Conservation (phyloP, 2,113 vertebrate genomes). For the Pholis gunnellus region DNA sequence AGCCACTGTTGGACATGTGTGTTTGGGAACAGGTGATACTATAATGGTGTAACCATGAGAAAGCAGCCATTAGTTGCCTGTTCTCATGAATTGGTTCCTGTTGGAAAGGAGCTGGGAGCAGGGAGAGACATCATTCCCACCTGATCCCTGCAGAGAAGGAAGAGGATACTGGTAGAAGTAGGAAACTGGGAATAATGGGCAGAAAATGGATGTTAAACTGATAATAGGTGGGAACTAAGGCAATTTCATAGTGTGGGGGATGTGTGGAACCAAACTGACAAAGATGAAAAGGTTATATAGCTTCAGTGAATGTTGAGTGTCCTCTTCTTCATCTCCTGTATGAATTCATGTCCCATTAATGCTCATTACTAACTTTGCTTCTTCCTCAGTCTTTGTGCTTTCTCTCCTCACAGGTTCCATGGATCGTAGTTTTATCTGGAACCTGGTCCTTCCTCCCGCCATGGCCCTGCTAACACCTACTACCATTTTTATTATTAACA, state of each 20-base stretch:
- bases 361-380: too few species aligned
- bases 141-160: slow-evolving; percentile 50
- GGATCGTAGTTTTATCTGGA: too few species aligned
- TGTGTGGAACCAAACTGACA: not conserved
- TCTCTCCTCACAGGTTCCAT: too few species aligned
- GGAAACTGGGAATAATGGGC: slow-evolving; percentile 55
- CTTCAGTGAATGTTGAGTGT: not conserved
- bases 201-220: slow-evolving; percentile 22
- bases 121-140: slow-evolving; percentile 49
- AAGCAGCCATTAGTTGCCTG: not conserved
- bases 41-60: slow-evolving; percentile 4
- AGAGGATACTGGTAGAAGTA: slow-evolving; percentile 37
- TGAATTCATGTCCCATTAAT: too few species aligned
- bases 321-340: too few species aligned
- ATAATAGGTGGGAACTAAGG: slow-evolving; percentile 39
- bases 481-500: too few species aligned
- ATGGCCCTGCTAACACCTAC: too few species aligned
- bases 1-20: not conserved
- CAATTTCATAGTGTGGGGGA: not conserved
- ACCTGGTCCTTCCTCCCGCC: too few species aligned
- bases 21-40: not conserved
- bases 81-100: slow-evolving; percentile 36
- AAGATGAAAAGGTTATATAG: not conserved
- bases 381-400: too few species aligned
- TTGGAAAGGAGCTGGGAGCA: slow-evolving; percentile 26